phyloP scores from a whole-genome alignment of 2,797 vertebrate genomes.

The Pitangus sulphuratus region DNA sequence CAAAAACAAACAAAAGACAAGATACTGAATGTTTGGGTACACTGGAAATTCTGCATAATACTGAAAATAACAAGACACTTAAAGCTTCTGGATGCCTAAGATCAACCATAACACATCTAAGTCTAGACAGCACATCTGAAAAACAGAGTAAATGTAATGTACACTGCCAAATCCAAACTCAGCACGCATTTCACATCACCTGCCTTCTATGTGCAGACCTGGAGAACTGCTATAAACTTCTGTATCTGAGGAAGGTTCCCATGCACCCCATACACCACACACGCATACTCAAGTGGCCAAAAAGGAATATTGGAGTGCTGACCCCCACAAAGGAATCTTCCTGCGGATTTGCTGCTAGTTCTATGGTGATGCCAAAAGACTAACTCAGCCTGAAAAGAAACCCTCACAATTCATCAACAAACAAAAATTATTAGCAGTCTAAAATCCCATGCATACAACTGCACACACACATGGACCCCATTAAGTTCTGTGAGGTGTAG shows the following conservation, averaged over 20 bases:
- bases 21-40: not conserved
- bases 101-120: not conserved
- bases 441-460: not conserved
- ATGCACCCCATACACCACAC: not conserved
- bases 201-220: not conserved
- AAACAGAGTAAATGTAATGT: not conserved
- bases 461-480: rapidly evolving
- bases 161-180: not conserved
- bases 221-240: not conserved
- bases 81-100: not conserved
- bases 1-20: not conserved
- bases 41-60: not conserved
- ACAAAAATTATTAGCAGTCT: not conserved
- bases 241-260: not conserved
- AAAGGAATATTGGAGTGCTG: not conserved
- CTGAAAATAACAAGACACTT: not conserved
- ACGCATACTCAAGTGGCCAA: not conserved
- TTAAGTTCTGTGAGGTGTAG: not conserved
- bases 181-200: not conserved
- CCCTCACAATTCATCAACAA: not conserved
- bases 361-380: not conserved
- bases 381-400: not conserved
- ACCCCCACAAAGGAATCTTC: not conserved
- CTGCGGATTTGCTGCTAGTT: not conserved
- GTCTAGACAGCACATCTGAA: not conserved